Evolutionary conservation across 2,888 invertebrate genomes (phyloP), one percentile per base, ranked within the genome.

Genomic region (Calameuta filiformis): DNA sequence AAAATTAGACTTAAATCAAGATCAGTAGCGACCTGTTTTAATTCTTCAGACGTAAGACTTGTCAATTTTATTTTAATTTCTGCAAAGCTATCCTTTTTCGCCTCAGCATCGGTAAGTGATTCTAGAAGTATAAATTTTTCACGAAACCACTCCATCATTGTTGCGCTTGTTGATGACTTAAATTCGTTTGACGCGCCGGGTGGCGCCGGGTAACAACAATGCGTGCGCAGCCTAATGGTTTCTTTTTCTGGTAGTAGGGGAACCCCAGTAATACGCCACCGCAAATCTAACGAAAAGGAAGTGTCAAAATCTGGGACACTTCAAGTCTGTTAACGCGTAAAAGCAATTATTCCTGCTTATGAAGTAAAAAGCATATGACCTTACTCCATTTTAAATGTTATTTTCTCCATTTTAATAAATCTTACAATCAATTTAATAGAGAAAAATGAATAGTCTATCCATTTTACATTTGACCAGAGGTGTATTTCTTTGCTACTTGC

Each of bases 11-110:
- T 80, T 34, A 87, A 81, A 77, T 90, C 85, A 68, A 89, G 77
- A 80, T 82, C 85, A 1, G 77, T 73, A 68, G 84, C 82, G 11
- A 89, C 79, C 37, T 86, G 84, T 73, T 87, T 81, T 33, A 81
- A 76, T 74, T 91, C 89, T 37, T 79, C 76, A 33, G 79, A 78
- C 4, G 80, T 83, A 12, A 89, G 76, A 76, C 75, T 85, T 30
- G 79, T 76, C 71, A 90, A 80, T 80, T 87, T 89, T 3, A 90
- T 87, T 75, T 87, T 86, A 31, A 91, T 85, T 31, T 89, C 88
- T 6, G 83, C 76, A 4, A 91, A 79, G 4, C 86, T 31, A 12
- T 85, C 83, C 56, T 83, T 85, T 37, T 87, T 89, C 4, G 83
- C 79, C 33, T 87, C 83, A 11, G 82, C 76, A 77, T 85, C 86